Evolutionary conservation across 2,888 invertebrate genomes (phyloP), one percentile per base, ranked within the genome.

Genomic region (Drosophila infuscata): DNA sequence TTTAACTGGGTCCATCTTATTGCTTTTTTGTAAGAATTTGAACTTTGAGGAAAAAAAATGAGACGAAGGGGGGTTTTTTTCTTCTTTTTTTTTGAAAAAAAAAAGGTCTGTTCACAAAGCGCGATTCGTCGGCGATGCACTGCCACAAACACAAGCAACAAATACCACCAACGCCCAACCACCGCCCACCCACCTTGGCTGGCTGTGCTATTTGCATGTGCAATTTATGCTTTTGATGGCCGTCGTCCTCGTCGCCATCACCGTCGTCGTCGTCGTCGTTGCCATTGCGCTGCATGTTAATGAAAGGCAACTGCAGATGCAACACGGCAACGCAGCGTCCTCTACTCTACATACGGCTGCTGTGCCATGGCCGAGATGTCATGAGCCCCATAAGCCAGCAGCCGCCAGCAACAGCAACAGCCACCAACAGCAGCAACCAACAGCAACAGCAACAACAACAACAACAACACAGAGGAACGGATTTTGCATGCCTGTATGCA

Each of bases 211-310:
- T 85, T 85, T 85, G 88, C 90, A 89, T 85, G 78, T 78, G 83
- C 83, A 85, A 85, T 85, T 89, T 85, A 85, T 85, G 90, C 90
- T 85, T 88, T 88, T 85, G 90, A 83, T 83, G 81, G 81, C 65
- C 70, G 70, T 67, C 74, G 67, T 38, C 25, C 25, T 25, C 25
- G 25, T 25, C 25, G 25, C 25, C 25, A 25, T 25, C 25, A 2
- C 25, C 66, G 15, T 33, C 32, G 53, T 12, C 36, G 41, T 25
- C 64, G 17, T 35, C 30, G 41, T 41, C 38, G 35, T 35, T 12
- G 38, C 8, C 38, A 29, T 29, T 29, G 38, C 61, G 46, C 41
- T 67, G 82, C 70, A 79, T 79, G 82, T 88, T 88, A 89, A 85
- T 89, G 90, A 86, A 88, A 88, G 88, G 81, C 83, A 82, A 82